Percentiles rank a stretch among this genome's conserved stretches.
phyloP scores from a whole-genome alignment of 2,113 vertebrate genomes.

The Junco hyemalis region DNA sequence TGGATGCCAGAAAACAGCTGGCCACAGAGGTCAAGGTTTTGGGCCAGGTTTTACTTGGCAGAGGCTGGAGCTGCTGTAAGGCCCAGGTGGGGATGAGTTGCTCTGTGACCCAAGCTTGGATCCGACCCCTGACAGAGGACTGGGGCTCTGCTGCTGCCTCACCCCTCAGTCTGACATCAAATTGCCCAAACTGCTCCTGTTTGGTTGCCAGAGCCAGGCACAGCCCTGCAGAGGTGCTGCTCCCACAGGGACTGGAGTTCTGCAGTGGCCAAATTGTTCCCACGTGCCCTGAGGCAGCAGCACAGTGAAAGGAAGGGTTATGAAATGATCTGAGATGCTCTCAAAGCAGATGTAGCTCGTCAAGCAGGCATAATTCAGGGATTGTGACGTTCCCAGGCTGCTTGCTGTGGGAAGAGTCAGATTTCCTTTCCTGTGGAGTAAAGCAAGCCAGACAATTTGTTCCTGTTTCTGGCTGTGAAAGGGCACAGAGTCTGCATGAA shows the following conservation, averaged over 20 bases:
- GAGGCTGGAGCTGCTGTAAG: neutral
- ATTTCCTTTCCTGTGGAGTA: neutral
- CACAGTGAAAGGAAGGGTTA: neutral
- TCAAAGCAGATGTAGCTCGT: neutral
- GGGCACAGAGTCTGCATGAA: neutral
- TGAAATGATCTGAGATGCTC: neutral
- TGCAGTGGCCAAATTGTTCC: neutral
- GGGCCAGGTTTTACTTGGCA: neutral
- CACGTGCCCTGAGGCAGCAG: accelerated
- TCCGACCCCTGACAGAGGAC: neutral
- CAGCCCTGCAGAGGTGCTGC: neutral
- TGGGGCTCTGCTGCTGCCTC: neutral
- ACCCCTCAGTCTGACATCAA: neutral
- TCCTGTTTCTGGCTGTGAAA: neutral
- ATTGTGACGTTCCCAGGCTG: neutral
- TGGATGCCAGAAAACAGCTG: neutral
- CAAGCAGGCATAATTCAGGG: neutral
- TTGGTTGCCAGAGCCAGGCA: neutral
- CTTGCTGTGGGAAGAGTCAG: neutral
- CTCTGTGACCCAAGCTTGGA: neutral
- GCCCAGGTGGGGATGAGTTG: neutral
- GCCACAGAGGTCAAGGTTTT: neutral
- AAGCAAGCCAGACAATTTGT: neutral
- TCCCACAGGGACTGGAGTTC: neutral
- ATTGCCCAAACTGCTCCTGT: neutral